Base-by-base conservation (phyloP, 2,797 vertebrate genomes). In the Ataeniobius toweri region DNA sequence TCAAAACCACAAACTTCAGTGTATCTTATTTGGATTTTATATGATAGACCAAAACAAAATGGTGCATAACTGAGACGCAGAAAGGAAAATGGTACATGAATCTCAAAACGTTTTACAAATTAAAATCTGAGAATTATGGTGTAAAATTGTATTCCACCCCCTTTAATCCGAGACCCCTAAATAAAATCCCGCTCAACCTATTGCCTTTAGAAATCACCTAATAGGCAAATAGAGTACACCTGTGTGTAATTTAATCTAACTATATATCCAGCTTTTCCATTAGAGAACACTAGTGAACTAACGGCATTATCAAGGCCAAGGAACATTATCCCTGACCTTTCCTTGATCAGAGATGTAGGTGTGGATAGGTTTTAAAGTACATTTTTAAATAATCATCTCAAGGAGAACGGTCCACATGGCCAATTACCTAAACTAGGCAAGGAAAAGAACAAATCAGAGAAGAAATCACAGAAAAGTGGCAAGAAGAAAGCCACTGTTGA, bases 211-310 rank as follows among this genome's bases (percentile, higher is more conserved):
- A 39, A 5, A 12, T 22, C 36, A 67, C 36, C 9, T 67, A 36
- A 5, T 0, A 12, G 63, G 18, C 63, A 67, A 67, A 65, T 39
- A 39, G 36, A 41, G 63, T 39, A 6, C 18, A 41, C 39, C 1
- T 44, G 20, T 61, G 58, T 13, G 20, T 36, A 63, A 67, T 67
- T 22, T 24, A 12, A 20, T 68, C 65, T 68, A 14, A 44, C 12
- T 6, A 41, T 86, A 74, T 88, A 85, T 89, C 67, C 67, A 69
- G 77, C 22, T 68, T 13, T 10, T 68, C 24, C 24, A 68, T 24
- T 68, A n/a, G 24, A 69, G 24, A 46, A 46, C 41, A 26, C 46
- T 69, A 24, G 10, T 6, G 67, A n/a, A n/a, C 41, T 46, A n/a
- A 68, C 41, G n/a, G 20, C 39, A 68, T 44, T 24, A 46, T 46